phyloP scores from a whole-genome alignment of 2,888 invertebrate genomes.

The Morpho helenor region DNA sequence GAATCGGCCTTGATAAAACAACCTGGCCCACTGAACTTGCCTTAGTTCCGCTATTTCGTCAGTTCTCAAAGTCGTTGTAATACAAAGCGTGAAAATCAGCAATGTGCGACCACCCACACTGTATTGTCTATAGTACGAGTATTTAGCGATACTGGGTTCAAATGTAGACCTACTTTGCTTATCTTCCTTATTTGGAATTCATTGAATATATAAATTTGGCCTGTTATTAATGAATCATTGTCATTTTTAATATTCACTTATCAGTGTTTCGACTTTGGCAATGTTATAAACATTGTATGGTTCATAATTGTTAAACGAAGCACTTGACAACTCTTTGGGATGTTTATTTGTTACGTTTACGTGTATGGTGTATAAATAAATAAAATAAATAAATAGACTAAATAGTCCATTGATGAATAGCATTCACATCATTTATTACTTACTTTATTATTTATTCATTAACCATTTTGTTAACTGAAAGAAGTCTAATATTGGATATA shows the following conservation, averaged over 20 bases:
- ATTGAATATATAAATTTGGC: conserved; percentile 10
- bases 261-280: too few relatives aligned
- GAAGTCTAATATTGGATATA: too few relatives aligned
- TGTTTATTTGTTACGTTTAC: too few relatives aligned
- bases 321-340: too few relatives aligned
- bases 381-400: too few relatives aligned
- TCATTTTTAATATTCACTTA: neutral
- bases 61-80: conserved; percentile 23
- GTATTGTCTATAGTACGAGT: conserved; percentile 24
- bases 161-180: conserved; percentile 2
- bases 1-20: conserved; percentile 20
- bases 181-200: conserved; percentile 3
- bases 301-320: too few relatives aligned
- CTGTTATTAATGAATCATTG: conserved; percentile 4
- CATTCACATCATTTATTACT: too few relatives aligned
- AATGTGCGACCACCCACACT: conserved; percentile 26
- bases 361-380: too few relatives aligned
- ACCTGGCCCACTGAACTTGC: conserved; percentile 23
- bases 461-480: too few relatives aligned
- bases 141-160: conserved; percentile 16
- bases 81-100: conserved; percentile 27
- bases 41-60: conserved; percentile 17
- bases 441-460: too few relatives aligned
- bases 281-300: too few relatives aligned
- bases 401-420: too few relatives aligned